These are phyloP conservation scores for Brachionus paranguensis DNA, from an alignment of 1,140 invertebrate species.

Conservation along the genomic window DNA sequence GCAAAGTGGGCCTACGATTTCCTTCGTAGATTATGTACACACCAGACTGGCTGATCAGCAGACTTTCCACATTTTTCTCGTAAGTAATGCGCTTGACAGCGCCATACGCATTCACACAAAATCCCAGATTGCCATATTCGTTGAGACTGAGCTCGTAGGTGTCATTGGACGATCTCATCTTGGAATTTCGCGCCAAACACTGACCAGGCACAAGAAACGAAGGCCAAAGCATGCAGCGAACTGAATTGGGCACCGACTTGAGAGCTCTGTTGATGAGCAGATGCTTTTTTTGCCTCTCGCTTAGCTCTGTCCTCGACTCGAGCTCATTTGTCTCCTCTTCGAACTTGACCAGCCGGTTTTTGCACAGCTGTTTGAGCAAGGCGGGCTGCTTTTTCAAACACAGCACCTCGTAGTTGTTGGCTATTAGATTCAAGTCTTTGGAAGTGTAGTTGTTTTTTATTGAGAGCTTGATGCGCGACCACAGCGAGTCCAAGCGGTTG, in stretches of 20 bases:
- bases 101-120: neutral
- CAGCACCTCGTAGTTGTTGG: constrained; percentile 29
- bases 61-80: constrained; percentile 38
- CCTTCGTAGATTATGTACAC: constrained; percentile 12
- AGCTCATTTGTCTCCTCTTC: neutral
- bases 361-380: neutral
- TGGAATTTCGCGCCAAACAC: neutral
- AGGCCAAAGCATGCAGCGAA: neutral
- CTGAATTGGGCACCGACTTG: neutral
- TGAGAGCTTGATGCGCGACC: neutral
- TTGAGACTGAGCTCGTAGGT: neutral
- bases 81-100: neutral
- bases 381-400: constrained; percentile 27
- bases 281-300: neutral
- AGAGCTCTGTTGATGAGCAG: neutral
- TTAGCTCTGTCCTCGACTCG: neutral
- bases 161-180: constrained; percentile 12
- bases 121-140: constrained; percentile 6
- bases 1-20: constrained; percentile 7
- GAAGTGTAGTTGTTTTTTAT: neutral
- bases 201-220: constrained; percentile 22
- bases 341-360: neutral
- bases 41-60: neutral
- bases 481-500: neutral
- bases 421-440: neutral